A percentile compares a stretch with the other conserved stretches of the same genome.
Conservation (phyloP, 2,888 invertebrate genomes). For the Lepidocyrtinus sp. region DNA sequence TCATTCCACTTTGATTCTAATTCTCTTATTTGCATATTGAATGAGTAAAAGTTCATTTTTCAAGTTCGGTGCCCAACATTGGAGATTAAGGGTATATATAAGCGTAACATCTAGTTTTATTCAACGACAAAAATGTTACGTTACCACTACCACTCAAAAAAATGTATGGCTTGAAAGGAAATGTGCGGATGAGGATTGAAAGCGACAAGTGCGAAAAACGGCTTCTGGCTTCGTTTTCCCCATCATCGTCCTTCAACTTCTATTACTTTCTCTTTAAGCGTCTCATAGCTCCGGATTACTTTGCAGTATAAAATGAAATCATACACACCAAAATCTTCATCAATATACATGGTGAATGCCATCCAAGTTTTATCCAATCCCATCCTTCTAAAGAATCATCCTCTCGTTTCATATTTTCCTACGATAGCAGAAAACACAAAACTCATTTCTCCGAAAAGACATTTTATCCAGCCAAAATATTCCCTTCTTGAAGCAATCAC, state of each 20-base stretch:
- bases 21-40: no score
- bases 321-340: conserved; percentile 32
- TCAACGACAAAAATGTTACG: no score
- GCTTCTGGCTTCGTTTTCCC: conserved; percentile 45
- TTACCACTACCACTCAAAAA: no score
- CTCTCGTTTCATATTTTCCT: not conserved
- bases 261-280: conserved; percentile 58
- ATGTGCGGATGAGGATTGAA: not conserved
- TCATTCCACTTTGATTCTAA: no score
- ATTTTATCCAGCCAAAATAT: not conserved
- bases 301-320: conserved; percentile 60
- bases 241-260: conserved; percentile 53
- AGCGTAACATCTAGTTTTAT: no score
- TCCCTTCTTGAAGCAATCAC: conserved; percentile 47
- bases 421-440: not conserved
- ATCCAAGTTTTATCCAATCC: not conserved
- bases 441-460: not conserved
- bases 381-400: not conserved
- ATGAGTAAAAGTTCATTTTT: no score
- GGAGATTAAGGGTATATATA: no score
- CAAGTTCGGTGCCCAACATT: no score
- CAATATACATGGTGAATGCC: not conserved
- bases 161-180: no score
- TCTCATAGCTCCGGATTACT: conserved; percentile 54
- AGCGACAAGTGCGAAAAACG: conserved; percentile 50